Conservation (phyloP, 2,888 invertebrate genomes). For the Drosophila rellima region DNA sequence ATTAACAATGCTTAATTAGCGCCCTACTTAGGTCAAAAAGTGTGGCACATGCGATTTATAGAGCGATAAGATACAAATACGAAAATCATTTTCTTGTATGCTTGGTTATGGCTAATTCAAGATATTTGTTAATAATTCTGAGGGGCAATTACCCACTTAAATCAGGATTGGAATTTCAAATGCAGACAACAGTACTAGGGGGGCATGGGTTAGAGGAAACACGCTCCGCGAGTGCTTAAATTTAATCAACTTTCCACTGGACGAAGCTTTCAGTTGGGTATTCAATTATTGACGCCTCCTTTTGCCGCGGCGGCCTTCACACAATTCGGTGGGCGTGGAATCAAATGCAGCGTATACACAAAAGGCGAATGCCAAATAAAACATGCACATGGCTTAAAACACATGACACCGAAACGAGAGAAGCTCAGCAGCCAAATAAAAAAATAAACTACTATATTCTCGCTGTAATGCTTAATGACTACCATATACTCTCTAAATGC, state of each 20-base stretch:
- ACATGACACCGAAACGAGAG: conserved; percentile 71
- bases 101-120: neutral
- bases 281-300: conserved; percentile 74
- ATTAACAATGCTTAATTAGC: conserved; percentile 66
- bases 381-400: conserved; percentile 75
- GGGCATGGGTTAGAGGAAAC: conserved; percentile 4
- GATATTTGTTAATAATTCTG: conserved; percentile 55
- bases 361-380: conserved; percentile 68
- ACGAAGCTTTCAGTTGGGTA: conserved; percentile 53
- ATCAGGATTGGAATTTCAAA: conserved; percentile 63
- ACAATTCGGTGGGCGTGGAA: conserved; percentile 43
- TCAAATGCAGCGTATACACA: conserved; percentile 61
- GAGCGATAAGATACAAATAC: neutral
- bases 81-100: neutral
- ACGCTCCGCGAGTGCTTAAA: conserved; percentile 52
- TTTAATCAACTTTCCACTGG: conserved; percentile 66
- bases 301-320: conserved; percentile 54
- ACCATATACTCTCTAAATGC: conserved; percentile 17
- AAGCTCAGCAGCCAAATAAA: conserved; percentile 33
- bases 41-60: neutral
- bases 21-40: neutral
- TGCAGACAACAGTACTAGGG: conserved; percentile 26
- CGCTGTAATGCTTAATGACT: neutral
- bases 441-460: conserved; percentile 7
- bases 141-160: conserved; percentile 56